Evolutionary conservation across 2,113 vertebrate genomes (phyloP).

Genomic region (Megaceryle torquata): DNA sequence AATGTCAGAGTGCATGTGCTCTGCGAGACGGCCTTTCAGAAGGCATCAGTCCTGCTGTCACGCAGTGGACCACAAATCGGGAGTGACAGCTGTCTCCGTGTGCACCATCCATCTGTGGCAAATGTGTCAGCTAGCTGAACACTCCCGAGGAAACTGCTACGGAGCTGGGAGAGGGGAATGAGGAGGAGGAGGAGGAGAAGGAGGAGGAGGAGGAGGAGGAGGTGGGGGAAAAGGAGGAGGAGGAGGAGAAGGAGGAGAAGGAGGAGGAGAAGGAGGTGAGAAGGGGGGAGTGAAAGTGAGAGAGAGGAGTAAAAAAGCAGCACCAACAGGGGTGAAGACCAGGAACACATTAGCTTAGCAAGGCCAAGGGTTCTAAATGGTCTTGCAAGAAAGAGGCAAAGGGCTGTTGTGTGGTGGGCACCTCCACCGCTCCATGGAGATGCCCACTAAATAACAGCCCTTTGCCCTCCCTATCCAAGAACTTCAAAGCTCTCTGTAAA

Average conservation of each 20-base stretch:
- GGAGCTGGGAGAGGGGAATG: constrained; percentile 21
- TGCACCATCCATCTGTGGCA: constrained; percentile 88
- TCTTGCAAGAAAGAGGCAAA: neutral
- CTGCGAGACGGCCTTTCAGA: constrained; percentile 79
- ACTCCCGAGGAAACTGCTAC: constrained; percentile 69
- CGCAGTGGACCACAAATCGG: constrained; percentile 73
- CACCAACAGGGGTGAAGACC: neutral
- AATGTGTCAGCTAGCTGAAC: constrained; percentile 86
- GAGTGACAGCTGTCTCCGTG: constrained; percentile 85
- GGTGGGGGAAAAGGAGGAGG: constrained; percentile 33
- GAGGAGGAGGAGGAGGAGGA: constrained; percentile 25
- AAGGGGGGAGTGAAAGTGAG: neutral
- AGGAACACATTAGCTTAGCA: neutral
- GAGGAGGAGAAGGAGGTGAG: constrained; percentile 11
- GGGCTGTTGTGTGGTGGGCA: neutral
- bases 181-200: neutral
- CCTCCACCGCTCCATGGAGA: neutral
- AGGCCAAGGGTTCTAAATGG: neutral
- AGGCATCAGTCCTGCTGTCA: constrained; percentile 86
- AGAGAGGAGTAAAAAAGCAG: neutral
- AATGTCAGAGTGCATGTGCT: constrained; percentile 85
- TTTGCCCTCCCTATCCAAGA: neutral
- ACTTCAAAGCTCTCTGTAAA: neutral
- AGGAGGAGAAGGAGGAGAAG: constrained; percentile 45
- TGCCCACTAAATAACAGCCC: neutral